Base-by-base conservation (phyloP, 1,140 invertebrate genomes). In the Bombus fervidus region DNA sequence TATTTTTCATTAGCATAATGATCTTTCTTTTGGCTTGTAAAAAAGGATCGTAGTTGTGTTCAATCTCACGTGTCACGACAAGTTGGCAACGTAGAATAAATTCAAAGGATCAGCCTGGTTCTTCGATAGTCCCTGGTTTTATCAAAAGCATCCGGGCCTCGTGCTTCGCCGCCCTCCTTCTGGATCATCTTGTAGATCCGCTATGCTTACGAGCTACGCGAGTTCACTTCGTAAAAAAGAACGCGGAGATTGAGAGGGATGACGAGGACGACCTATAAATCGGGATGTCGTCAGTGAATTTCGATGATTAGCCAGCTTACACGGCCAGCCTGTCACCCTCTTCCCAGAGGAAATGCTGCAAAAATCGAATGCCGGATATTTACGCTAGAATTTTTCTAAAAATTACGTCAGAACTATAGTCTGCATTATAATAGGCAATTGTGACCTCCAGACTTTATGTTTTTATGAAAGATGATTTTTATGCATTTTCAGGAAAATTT, bases 261-360 rank as follows among this genome's bases (percentile, higher is more conserved):
- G 87, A 89, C 87, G 34, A 18, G 47, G 28, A 12, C 84, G 79
- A 89, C 79, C 84, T 86, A 86, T 89, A 89, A 89, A 89, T 64
- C 84, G 87, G 72, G 53, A 80, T 80, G 57, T 72, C 79, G 80
- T 86, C 79, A 57, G 15, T 37, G 37, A 62, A 53, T 43, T 81
- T 53, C 62, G 71, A 75, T 31, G 31, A 22, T 28, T n/a, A 31
- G 57, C 39, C 31, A 15, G 18, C 28, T 47, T 59, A 83, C 76
- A 31, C 31, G 0, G 31, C 41, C 57, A 57, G 31, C n/a, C 34
- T 43, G 15, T 4, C 25, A 3, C 62, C 31, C 47, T 71, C 18
- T 62, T 53, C 47, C 1, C 37, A 25, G n/a, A 57, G 9, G 75
- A 88, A 84, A 74, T 79, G 78, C 47, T 41, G 47, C 12, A 0